Base-by-base conservation (phyloP, 1,140 invertebrate species). In the Zaprionus vittiger region DNA sequence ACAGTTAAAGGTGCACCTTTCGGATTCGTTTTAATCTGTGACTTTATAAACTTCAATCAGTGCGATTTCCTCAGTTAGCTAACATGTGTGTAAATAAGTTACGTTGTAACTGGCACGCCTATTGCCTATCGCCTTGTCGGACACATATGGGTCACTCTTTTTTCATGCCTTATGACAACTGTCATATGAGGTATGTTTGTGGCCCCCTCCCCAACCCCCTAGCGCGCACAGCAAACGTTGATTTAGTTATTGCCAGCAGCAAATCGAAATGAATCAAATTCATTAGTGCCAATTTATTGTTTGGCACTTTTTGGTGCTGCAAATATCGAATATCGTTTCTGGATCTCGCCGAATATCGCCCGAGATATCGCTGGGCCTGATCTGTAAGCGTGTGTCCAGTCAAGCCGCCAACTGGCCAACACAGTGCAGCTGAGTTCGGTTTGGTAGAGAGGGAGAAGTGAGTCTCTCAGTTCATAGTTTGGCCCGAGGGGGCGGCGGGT, bases 231-330 rank as follows among this genome's bases (percentile, higher is more conserved):
- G 20, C 47, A 56, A 22, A 68, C 37, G 44, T 69, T 86, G 82
- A 89, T 87, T 89, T 81, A 89, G 84, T 80, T 89, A 73, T 80
- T 73, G 77, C 84, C 77, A 78, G 78, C 74, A 76, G 80, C 84
- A 72, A 84, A 86, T 86, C 78, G 78, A 89, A 87, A 84, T 84
- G 84, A 87, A 89, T 87, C 84, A 87, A 87, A 87, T 87, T 87
- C 84, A 87, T 87, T 87, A 87, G 84, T 77, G 84, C 31, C 77
- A 84, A 87, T 87, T 87, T 89, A 89, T 84, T 87, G 84, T 87
- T 74, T 80, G 73, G 61, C 57, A 80, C 86, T 81, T 74, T 73
- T 67, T 31, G 7, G 17, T 60, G 24, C 38, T 49, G 24, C 67
- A 68, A 44, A 64, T 59, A 72, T 80, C 73, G 66, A 81, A 79